Conservation (phyloP, 2,888 invertebrate genomes). For the Harpalus rufipes region DNA sequence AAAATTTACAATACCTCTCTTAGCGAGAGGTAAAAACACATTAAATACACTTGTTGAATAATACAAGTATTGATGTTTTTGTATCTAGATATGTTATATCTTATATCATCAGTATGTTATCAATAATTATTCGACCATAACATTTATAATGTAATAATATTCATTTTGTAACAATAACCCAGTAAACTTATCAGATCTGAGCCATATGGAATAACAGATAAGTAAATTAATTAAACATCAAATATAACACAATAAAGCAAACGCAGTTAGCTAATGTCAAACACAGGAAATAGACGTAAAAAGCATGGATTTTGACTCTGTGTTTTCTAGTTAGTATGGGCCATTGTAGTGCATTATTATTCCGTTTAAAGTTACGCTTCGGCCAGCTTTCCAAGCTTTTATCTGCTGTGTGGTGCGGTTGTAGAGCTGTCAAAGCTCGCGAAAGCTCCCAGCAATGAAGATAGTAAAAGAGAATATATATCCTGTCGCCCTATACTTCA, state of each 20-base stretch:
- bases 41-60: too few relatives aligned
- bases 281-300: slow-evolving; percentile 23
- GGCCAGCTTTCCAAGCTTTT: not conserved
- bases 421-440: not conserved
- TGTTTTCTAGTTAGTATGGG: slow-evolving; percentile 23
- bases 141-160: not conserved
- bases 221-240: slow-evolving; percentile 41
- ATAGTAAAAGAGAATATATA: slow-evolving; percentile 39
- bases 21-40: too few relatives aligned
- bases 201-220: slow-evolving; percentile 41
- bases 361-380: slow-evolving; percentile 12
- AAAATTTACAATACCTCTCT: not conserved
- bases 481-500: slow-evolving; percentile 14
- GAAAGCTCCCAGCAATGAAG: slow-evolving; percentile 17
- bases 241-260: slow-evolving; percentile 36
- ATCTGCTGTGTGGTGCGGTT: not conserved
- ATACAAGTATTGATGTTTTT: too few relatives aligned
- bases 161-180: not conserved
- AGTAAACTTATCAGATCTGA: slow-evolving; percentile 13
- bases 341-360: slow-evolving; percentile 37
- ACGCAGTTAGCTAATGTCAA: slow-evolving; percentile 14
- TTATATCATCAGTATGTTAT: not conserved
- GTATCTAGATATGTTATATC: too few relatives aligned
- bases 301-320: not conserved
- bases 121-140: not conserved